Conservation (phyloP, 2,113 vertebrate genomes). For the Aegotheles bennettii region DNA sequence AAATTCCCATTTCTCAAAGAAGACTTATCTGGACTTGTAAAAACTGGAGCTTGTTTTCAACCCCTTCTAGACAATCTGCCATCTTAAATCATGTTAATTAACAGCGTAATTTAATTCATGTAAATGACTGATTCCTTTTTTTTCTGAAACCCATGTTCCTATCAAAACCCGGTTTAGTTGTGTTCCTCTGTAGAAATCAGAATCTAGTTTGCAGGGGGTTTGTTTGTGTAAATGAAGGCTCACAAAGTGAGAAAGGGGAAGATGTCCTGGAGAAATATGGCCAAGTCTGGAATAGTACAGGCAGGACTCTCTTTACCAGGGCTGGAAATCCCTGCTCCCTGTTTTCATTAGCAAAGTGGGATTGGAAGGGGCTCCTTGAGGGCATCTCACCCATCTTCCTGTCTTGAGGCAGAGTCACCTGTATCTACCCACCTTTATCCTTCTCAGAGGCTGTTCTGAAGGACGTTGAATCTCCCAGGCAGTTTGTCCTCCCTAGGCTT, state of each 20-base stretch:
- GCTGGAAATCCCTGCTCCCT: background rate
- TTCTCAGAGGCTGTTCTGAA: background rate
- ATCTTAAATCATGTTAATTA: slow-evolving; percentile 48
- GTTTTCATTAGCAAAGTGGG: background rate
- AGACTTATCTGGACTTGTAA: slow-evolving; percentile 27
- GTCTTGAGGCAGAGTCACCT: background rate
- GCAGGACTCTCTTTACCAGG: background rate
- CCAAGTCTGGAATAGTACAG: background rate
- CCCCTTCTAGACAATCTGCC: background rate
- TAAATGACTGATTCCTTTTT: background rate
- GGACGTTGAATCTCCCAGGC: background rate
- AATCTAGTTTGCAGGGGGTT: background rate
- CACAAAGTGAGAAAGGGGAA: background rate
- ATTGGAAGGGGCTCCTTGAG: background rate
- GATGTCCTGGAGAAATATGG: background rate
- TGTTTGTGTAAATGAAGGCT: background rate
- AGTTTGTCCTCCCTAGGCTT: background rate
- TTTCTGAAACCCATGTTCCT: background rate
- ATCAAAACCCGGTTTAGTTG: background rate
- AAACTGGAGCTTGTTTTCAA: slow-evolving; percentile 1
- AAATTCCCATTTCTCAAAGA: slow-evolving; percentile 13
- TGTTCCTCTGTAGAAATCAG: background rate
- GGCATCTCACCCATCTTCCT: background rate
- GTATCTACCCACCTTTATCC: background rate
- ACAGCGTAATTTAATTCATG: background rate